Evolutionary conservation across 1,140 invertebrate species (phyloP).

Genomic region (Eufriesea mexicana): DNA sequence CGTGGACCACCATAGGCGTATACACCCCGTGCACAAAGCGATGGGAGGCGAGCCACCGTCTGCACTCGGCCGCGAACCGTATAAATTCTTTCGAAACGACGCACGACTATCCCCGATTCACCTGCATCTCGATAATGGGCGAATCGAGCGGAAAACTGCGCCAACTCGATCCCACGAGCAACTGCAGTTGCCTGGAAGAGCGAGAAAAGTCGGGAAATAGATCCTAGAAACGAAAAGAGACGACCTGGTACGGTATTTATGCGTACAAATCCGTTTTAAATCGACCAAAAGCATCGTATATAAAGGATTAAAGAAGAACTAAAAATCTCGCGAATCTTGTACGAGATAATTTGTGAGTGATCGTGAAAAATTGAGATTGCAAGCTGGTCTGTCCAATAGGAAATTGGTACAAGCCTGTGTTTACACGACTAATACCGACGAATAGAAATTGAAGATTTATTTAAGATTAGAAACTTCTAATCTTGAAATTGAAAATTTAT

Average conservation of each 20-base stretch:
- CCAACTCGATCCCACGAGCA: neutral
- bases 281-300: too few relatives aligned
- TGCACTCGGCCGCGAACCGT: neutral
- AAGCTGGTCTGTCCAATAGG: too few relatives aligned
- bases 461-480: too few relatives aligned
- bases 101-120: neutral
- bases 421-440: too few relatives aligned
- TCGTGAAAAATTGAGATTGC: too few relatives aligned
- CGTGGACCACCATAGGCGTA: constrained; percentile 67
- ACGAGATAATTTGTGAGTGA: too few relatives aligned
- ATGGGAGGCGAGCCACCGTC: constrained; percentile 21
- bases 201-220: neutral
- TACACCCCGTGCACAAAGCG: constrained; percentile 44
- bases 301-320: neutral
- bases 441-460: too few relatives aligned
- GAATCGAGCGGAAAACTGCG: neutral
- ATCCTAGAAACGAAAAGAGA: neutral
- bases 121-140: constrained; percentile 2
- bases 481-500: too few relatives aligned
- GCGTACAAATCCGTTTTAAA: neutral
- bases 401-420: too few relatives aligned
- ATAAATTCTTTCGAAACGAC: constrained; percentile 15
- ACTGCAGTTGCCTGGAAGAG: neutral
- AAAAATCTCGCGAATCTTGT: neutral
- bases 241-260: too few relatives aligned